Percentiles rank a stretch among this genome's conserved stretches.
Evolutionary conservation across 2,888 invertebrate species (phyloP).

Genomic region (Drosophila suboccidentalis): DNA sequence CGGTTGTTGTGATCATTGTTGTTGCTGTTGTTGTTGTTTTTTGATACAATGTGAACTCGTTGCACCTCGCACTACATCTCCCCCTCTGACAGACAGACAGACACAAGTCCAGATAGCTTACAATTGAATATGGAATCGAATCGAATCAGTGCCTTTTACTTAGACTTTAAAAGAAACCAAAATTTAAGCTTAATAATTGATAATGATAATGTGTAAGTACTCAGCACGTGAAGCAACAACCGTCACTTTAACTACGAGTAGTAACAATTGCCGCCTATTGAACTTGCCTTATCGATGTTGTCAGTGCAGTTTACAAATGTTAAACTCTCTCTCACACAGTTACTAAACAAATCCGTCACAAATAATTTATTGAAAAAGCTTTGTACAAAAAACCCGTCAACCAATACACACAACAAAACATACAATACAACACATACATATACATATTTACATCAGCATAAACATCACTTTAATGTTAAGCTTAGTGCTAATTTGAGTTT

Average conservation of each 20-base stretch:
- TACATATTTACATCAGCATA: constrained; percentile 46
- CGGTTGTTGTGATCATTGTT: constrained; percentile 59
- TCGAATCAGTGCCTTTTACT: constrained; percentile 74
- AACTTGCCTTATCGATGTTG: constrained; percentile 68
- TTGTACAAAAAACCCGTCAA: constrained; percentile 57
- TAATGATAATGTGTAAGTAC: constrained; percentile 40
- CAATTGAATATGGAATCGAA: constrained; percentile 39
- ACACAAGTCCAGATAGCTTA: constrained; percentile 26
- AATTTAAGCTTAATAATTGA: constrained; percentile 48
- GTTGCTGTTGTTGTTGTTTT: constrained; percentile 49
- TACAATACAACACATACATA: constrained; percentile 33
- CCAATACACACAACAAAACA: constrained; percentile 22
- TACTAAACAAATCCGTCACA: constrained; percentile 69
- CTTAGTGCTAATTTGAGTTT: constrained; percentile 62
- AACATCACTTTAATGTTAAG: constrained; percentile 63
- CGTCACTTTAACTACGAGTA: constrained; percentile 33
- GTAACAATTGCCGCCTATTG: constrained; percentile 66
- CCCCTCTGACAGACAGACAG: constrained; percentile 4
- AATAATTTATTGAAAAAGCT: constrained; percentile 43
- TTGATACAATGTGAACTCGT: constrained; percentile 68
- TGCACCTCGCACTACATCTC: constrained; percentile 66
- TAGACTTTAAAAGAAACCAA: constrained; percentile 65
- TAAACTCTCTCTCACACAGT: constrained; percentile 44
- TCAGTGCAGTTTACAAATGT: constrained; percentile 29
- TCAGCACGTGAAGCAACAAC: constrained; percentile 54